Percentiles rank a stretch among this genome's conserved stretches.
These are phyloP conservation scores for Papilio gigon DNA, from an alignment of 2,888 invertebrate genomes.

Conservation along the genomic window DNA sequence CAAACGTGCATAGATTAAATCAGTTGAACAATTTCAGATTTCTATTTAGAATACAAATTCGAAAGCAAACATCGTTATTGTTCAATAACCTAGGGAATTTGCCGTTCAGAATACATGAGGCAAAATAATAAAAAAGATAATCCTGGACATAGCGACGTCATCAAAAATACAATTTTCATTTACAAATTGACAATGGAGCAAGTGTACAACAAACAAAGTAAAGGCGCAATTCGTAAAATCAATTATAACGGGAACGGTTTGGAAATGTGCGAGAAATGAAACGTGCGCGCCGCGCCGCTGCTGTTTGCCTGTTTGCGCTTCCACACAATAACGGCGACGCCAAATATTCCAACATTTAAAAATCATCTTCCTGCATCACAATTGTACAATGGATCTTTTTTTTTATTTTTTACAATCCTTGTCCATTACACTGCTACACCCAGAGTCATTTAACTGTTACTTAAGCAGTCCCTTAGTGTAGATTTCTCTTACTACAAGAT, in stretches of 20 bases:
- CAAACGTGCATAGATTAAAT: constrained; percentile 41
- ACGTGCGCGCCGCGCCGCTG: constrained; percentile 50
- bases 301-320: constrained; percentile 41
- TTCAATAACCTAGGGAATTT: constrained; percentile 58
- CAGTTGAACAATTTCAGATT: constrained; percentile 49
- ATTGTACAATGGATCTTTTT: constrained; percentile 22
- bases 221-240: constrained; percentile 44
- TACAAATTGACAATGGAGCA: constrained; percentile 57
- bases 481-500: too few relatives aligned
- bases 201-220: constrained; percentile 50
- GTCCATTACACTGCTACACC: neutral
- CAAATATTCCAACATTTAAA: constrained; percentile 40
- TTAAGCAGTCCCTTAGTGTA: too few relatives aligned
- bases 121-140: constrained; percentile 54
- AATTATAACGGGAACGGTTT: constrained; percentile 48
- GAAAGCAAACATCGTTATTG: constrained; percentile 56
- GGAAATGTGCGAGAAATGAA: constrained; percentile 51
- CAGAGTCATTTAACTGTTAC: too few relatives aligned
- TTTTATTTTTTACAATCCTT: neutral
- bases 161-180: constrained; percentile 56
- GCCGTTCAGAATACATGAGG: constrained; percentile 54
- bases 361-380: constrained; percentile 32
- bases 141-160: constrained; percentile 52
- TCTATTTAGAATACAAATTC: constrained; percentile 57
- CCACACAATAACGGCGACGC: constrained; percentile 38